Percentiles rank a stretch among this genome's conserved stretches.
Conservation (phyloP, 2,113 vertebrate genomes). For the Natator depressus region DNA sequence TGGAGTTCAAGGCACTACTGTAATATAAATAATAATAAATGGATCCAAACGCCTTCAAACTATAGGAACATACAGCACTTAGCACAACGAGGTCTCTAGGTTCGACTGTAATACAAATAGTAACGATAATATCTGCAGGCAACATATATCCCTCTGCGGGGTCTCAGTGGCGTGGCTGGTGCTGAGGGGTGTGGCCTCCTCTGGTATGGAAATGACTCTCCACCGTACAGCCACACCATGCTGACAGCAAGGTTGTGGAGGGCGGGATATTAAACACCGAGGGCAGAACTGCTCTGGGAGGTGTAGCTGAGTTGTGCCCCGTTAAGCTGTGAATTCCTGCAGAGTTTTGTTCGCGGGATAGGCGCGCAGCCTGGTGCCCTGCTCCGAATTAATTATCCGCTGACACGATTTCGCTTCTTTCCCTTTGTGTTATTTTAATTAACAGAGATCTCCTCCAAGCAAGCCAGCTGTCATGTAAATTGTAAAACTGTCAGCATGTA, state of each 20-base stretch:
- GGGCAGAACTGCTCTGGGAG: not conserved
- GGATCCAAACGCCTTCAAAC: not conserved
- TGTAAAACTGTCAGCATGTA: conserved; percentile 80
- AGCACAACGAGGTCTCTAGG: not conserved
- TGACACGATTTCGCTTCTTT: conserved; percentile 73
- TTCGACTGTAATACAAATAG: not conserved
- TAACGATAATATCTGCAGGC: not conserved
- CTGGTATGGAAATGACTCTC: not conserved
- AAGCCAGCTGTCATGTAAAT: conserved; percentile 82
- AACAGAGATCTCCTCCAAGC: conserved; percentile 83
- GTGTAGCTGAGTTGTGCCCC: not conserved
- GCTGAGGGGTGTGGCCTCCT: rapidly evolving
- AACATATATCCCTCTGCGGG: not conserved
- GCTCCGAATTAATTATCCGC: conserved; percentile 80
- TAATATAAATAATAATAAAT: not conserved
- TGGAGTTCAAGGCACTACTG: rapidly evolving
- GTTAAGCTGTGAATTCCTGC: conserved; percentile 61
- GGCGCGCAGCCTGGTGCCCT: conserved; percentile 59
- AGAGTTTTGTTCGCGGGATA: conserved; percentile 61
- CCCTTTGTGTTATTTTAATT: conserved; percentile 84
- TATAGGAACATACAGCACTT: rapidly evolving
- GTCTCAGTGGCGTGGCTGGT: rapidly evolving
- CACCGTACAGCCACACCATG: not conserved
- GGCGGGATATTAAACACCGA: not conserved
- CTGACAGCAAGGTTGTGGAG: not conserved